Base-by-base conservation (phyloP, 2,113 vertebrate genomes). In the Gulo gulo region DNA sequence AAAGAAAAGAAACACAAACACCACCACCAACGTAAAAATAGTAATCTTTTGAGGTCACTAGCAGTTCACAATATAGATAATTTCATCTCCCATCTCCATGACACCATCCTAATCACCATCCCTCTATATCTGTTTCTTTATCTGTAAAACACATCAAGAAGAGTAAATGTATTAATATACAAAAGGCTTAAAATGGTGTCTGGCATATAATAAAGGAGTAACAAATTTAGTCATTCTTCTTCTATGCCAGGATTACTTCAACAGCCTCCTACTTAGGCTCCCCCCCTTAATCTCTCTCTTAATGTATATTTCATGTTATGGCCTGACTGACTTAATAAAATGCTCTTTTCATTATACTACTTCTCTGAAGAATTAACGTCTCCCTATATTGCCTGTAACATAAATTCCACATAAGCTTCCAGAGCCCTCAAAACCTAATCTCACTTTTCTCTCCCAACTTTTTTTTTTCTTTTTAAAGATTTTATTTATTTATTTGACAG, bases 81-180 rank as follows among this genome's bases (percentile, higher is more conserved):
- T 61, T 45, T 78, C 21, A 74, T 63, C 61, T 88, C 52, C 67
- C 36, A 83, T 52, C 50, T 76, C 69, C 42, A 88, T 5, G 11
- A 7, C 26, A 94, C 36, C 26, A 57, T n/a, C 65, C 65, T 63
- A 85, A n/a, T 86, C 73, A 96, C 21, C 47, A 96, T 4, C 34
- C 57, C 11, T 65, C 18, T 71, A 21, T 87, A 4, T 52, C 42
- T 73, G 36, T 61, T 95, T 71, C 52, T 42, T 73, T 96, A 63
- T 39, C 74, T 94, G n/a, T 69, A 96, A 92, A 95, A 91, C 34
- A 83, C 9, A 91, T 34, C 31, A 21, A 92, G 39, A 91, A 88
- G 9, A 34, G 23, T 59, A 94, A 95, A 81, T 26, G 67, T 23
- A 50, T 18, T 69, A 92, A 65, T 24, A 96, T 7, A 92, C 55